Conservation (phyloP, 2,888 invertebrate species). For the Synergus japonicus region DNA sequence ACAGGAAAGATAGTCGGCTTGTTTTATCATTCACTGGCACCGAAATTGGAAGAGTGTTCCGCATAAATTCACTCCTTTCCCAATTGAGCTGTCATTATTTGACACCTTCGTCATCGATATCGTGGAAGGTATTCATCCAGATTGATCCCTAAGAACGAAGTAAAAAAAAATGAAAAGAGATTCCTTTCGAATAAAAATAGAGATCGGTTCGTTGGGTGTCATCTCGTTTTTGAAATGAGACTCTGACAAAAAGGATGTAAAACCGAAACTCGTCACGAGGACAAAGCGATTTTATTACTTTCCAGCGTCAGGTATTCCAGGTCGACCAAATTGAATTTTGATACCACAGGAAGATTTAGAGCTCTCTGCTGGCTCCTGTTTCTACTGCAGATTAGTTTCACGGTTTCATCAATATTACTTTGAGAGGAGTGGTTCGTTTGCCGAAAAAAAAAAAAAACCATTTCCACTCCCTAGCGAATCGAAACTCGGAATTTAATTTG, state of each 20-base stretch:
- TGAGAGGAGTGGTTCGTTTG: neutral
- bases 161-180: neutral
- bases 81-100: neutral
- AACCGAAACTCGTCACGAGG: neutral
- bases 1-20: neutral
- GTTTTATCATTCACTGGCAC: slow-evolving; percentile 18
- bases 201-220: neutral
- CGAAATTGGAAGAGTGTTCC: slow-evolving; percentile 33
- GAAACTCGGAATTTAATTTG: neutral
- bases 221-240: neutral
- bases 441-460: neutral
- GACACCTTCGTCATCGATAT: neutral
- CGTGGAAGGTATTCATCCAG: neutral
- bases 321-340: neutral
- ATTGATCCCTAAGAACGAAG: neutral
- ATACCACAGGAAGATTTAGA: slow-evolving; percentile 3
- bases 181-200: neutral
- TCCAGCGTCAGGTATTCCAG: neutral
- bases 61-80: slow-evolving; percentile 14
- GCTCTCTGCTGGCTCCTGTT: neutral
- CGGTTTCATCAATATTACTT: slow-evolving; percentile 8
- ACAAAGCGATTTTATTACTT: neutral
- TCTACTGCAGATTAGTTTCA: neutral
- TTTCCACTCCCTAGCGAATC: neutral
- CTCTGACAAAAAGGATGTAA: neutral